Percentiles rank a stretch among this genome's conserved stretches.
These are phyloP conservation scores for Rhopalosiphum nymphaeae DNA, from an alignment of 2,888 invertebrate species.

Conservation along the genomic window DNA sequence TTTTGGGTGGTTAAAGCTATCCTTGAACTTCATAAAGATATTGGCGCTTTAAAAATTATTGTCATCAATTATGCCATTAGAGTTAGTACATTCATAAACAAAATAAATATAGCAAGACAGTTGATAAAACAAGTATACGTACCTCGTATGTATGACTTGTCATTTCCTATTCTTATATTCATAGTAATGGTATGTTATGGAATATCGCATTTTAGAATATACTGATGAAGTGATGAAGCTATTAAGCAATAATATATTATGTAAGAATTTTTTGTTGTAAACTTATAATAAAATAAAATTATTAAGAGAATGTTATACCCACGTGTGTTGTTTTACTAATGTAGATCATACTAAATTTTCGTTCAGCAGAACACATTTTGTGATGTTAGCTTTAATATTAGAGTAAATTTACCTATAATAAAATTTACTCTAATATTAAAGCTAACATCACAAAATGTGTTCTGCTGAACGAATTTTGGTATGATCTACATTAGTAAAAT, in stretches of 20 bases:
- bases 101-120: neutral
- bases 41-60: neutral
- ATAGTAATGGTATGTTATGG: neutral
- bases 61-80: neutral
- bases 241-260: neutral
- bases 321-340: too few species aligned
- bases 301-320: too few species aligned
- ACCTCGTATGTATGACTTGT: neutral
- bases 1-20: neutral
- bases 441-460: too few species aligned
- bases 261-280: neutral
- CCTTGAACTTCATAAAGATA: neutral
- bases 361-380: too few species aligned
- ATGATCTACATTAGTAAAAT: too few species aligned
- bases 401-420: too few species aligned
- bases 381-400: too few species aligned
- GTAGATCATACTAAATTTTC: too few species aligned
- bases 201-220: neutral
- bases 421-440: too few species aligned
- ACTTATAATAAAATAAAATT: too few species aligned
- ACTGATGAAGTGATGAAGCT: too few species aligned
- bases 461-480: too few species aligned
- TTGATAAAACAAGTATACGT: neutral
- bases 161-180: neutral
- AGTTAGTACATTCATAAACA: neutral